Evolutionary conservation across 2,888 invertebrate species (phyloP).

Genomic region (Nipponacmea schrenckii): DNA sequence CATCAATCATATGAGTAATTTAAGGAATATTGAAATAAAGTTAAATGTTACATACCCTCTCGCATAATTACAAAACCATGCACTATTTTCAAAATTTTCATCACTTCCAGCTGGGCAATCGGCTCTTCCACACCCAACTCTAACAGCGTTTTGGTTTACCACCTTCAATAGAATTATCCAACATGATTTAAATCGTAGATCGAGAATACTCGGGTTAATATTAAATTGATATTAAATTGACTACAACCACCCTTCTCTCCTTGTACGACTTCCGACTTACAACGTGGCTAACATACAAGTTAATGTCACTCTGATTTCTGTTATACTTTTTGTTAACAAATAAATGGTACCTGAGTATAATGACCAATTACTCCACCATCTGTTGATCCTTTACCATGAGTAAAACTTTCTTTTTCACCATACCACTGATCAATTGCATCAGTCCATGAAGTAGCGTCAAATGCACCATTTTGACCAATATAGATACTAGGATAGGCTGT

Average conservation of each 20-base stretch:
- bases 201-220: no score
- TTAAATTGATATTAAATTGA: no score
- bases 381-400: neutral
- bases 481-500: neutral
- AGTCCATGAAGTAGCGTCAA: neutral
- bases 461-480: slow-evolving; percentile 2
- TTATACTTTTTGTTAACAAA: no score
- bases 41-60: neutral
- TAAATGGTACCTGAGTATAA: neutral
- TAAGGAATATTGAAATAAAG: neutral
- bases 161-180: neutral
- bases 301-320: no score
- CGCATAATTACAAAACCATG: neutral
- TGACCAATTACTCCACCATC: neutral
- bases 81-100: neutral
- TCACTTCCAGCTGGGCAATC: neutral
- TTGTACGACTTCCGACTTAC: no score
- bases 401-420: neutral
- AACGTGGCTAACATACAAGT: no score
- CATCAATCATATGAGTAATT: no score
- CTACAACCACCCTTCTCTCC: no score
- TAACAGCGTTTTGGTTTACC: neutral
- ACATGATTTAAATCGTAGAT: no score
- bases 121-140: neutral
- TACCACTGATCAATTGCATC: neutral